These are phyloP conservation scores for Odontamblyopus lacepedii DNA, from an alignment of 2,797 vertebrate species.

Conservation along the genomic window DNA sequence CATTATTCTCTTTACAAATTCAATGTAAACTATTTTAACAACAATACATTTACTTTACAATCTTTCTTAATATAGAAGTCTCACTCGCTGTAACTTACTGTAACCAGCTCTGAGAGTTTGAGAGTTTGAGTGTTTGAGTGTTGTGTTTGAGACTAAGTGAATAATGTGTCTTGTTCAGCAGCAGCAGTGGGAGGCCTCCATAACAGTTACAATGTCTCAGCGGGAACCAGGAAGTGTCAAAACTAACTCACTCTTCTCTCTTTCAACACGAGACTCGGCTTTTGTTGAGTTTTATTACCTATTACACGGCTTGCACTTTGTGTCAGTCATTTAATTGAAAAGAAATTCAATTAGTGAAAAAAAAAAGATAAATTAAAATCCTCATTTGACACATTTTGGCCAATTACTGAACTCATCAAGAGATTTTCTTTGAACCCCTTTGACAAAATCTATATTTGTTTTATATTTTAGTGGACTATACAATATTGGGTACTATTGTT, in stretches of 20 bases:
- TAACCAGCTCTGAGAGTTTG: neutral
- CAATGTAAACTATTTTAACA: neutral
- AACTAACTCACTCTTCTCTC: neutral
- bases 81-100: neutral
- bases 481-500: neutral
- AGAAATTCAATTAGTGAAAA: neutral
- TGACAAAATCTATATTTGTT: neutral
- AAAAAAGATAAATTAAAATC: neutral
- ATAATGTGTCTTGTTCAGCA: neutral
- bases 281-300: neutral
- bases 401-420: neutral
- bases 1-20: no score
- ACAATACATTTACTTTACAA: neutral
- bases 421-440: conserved; percentile 6
- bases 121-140: neutral
- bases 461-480: neutral
- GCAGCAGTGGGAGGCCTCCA: neutral
- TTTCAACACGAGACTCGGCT: neutral
- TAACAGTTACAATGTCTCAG: neutral
- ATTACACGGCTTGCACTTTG: neutral
- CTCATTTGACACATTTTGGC: neutral
- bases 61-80: neutral
- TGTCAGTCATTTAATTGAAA: neutral
- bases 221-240: neutral
- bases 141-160: conserved; percentile 3